Conservation (phyloP, 2,888 invertebrate genomes). For the Unio delphinus region DNA sequence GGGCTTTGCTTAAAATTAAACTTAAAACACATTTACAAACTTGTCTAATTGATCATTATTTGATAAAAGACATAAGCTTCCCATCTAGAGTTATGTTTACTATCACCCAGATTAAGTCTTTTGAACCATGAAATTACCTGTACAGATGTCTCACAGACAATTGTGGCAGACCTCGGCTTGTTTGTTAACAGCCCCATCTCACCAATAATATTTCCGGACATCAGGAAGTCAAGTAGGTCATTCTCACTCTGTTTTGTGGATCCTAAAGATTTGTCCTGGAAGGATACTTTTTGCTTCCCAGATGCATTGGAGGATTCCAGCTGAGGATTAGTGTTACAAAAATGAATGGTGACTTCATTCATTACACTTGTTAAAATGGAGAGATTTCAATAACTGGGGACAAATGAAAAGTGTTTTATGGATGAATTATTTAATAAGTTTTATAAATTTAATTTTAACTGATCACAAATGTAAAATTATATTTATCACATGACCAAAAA, state of each 20-base stretch:
- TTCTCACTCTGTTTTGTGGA: conserved; percentile 28
- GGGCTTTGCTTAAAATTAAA: too few species aligned
- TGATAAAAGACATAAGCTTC: too few species aligned
- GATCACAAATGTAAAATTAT: too few species aligned
- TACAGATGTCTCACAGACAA: conserved; percentile 77
- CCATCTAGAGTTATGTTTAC: too few species aligned
- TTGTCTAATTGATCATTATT: too few species aligned
- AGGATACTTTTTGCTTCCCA: conserved; percentile 31
- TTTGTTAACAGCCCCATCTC: conserved; percentile 77
- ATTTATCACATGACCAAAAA: too few species aligned
- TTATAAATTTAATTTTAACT: too few species aligned
- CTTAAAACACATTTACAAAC: too few species aligned
- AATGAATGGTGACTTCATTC: too few species aligned
- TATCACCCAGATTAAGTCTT: not conserved
- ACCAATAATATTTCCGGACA: conserved; percentile 78
- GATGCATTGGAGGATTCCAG: conserved; percentile 40
- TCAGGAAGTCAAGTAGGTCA: conserved; percentile 74
- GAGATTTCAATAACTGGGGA: not conserved
- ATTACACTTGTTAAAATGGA: too few species aligned
- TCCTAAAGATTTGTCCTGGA: conserved; percentile 42
- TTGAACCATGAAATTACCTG: conserved; percentile 65
- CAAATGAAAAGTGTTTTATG: too few species aligned
- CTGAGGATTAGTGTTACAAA: conserved; percentile 13
- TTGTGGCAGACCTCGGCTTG: conserved; percentile 76
- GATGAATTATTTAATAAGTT: too few species aligned